These are phyloP conservation scores for zebrafish (Danio rerio) DNA, from an alignment of 2,113 vertebrate species.

Conservation along the genomic window DNA sequence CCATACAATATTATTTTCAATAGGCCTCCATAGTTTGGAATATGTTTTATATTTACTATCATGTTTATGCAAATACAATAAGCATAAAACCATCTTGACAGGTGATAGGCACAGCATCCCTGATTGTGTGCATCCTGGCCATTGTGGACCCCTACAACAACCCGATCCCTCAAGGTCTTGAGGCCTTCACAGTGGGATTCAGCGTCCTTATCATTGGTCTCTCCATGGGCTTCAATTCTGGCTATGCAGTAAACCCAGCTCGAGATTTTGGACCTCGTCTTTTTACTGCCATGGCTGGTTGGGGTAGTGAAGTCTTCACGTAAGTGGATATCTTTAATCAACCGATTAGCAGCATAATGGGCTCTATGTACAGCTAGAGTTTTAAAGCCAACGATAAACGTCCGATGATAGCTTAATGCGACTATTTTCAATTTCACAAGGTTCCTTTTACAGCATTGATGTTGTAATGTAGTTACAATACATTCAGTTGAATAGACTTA, in stretches of 20 bases:
- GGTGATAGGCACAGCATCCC: conserved; percentile 92
- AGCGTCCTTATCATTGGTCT: conserved; percentile 93
- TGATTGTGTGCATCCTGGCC: conserved; percentile 93
- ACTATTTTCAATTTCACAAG: too few species aligned
- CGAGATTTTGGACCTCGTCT: conserved; percentile 94
- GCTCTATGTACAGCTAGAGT: background rate
- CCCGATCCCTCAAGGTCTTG: conserved; percentile 87
- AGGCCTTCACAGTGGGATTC: conserved; percentile 96
- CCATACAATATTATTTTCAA: too few species aligned
- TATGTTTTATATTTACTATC: background rate
- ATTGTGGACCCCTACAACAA: conserved; percentile 96
- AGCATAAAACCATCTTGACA: conserved; percentile 58
- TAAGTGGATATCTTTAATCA: conserved; percentile 71
- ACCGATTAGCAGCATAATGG: too few species aligned
- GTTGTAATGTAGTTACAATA: too few species aligned
- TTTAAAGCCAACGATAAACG: too few species aligned
- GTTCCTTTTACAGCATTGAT: too few species aligned
- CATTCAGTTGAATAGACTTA: too few species aligned
- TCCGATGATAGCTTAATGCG: too few species aligned
- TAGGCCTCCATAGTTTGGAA: too few species aligned
- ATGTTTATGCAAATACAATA: background rate
- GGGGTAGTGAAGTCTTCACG: conserved; percentile 89
- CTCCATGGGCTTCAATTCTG: conserved; percentile 98
- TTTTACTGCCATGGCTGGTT: conserved; percentile 92
- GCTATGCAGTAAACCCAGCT: conserved; percentile 96